Conservation (phyloP, 2,888 invertebrate species). For the Mycalesis mineus region DNA sequence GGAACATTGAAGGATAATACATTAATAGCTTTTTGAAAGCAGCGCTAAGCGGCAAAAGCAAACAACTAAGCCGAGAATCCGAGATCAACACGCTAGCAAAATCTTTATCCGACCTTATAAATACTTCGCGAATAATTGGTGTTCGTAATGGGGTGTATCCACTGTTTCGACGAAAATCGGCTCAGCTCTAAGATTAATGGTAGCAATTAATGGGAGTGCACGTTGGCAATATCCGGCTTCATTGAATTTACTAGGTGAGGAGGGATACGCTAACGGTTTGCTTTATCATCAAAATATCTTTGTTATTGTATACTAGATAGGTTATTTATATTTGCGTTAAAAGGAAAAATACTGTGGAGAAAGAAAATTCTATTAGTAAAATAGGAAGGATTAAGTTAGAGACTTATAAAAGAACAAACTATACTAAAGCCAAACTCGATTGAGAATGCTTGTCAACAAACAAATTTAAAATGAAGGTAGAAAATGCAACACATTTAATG, state of each 20-base stretch:
- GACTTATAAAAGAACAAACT: too few relatives aligned
- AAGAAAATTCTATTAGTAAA: too few relatives aligned
- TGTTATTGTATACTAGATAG: too few relatives aligned
- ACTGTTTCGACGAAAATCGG: slow-evolving; percentile 38
- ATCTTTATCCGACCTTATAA: slow-evolving; percentile 24
- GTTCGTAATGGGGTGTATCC: slow-evolving; percentile 26
- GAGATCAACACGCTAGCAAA: slow-evolving; percentile 32
- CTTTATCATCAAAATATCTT: too few relatives aligned
- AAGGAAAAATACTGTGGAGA: too few relatives aligned
- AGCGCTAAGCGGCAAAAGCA: slow-evolving; percentile 12
- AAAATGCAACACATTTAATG: too few relatives aligned
- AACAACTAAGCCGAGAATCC: slow-evolving; percentile 35
- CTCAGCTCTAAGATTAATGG: slow-evolving; percentile 62
- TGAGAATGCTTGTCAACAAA: too few relatives aligned
- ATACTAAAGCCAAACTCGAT: too few relatives aligned
- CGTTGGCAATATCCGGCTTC: slow-evolving; percentile 50
- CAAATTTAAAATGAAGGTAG: too few relatives aligned
- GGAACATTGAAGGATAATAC: slow-evolving; percentile 3
- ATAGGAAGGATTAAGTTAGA: too few relatives aligned
- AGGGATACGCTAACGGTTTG: slow-evolving; percentile 7
- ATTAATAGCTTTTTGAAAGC: slow-evolving; percentile 15
- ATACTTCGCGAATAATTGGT: slow-evolving; percentile 27
- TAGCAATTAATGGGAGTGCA: slow-evolving; percentile 50
- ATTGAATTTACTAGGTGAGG: slow-evolving; percentile 43
- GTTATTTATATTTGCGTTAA: too few relatives aligned